Percentiles rank a stretch among this genome's conserved stretches.
phyloP scores from a whole-genome alignment of 2,113 vertebrate genomes.

The Cephalopholis sonnerati region DNA sequence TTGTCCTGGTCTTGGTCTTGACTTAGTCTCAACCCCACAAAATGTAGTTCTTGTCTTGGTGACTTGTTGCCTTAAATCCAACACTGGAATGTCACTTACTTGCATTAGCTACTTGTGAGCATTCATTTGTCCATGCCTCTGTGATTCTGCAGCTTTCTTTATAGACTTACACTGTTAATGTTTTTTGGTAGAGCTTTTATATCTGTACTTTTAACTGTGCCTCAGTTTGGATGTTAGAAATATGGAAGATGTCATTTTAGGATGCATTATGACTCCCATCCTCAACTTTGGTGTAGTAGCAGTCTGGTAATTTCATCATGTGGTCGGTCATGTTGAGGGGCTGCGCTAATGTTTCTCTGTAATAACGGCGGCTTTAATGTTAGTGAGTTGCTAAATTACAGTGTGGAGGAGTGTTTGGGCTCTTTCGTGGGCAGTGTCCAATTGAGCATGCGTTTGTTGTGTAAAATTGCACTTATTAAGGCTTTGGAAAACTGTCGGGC shows the following conservation, averaged over 20 bases:
- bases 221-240: not conserved
- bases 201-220: not conserved
- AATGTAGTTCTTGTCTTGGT: no score
- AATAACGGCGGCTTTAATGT: conserved; percentile 9
- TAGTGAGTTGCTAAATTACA: conserved; percentile 14
- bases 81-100: not conserved
- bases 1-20: no score
- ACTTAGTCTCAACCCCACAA: no score
- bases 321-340: not conserved
- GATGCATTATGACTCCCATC: not conserved
- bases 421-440: not conserved
- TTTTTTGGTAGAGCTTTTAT: not conserved
- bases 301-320: not conserved
- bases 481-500: conserved; percentile 7
- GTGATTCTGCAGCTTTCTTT: not conserved
- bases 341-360: not conserved
- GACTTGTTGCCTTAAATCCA: no score
- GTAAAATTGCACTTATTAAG: conserved; percentile 24
- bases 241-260: not conserved
- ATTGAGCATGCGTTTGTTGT: conserved; percentile 8
- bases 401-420: conserved; percentile 11
- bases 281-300: not conserved
- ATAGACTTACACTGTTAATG: not conserved
- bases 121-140: not conserved
- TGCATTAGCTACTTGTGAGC: not conserved